Base-by-base conservation (phyloP, 2,797 vertebrate species). In the Furcifer pardalis region DNA sequence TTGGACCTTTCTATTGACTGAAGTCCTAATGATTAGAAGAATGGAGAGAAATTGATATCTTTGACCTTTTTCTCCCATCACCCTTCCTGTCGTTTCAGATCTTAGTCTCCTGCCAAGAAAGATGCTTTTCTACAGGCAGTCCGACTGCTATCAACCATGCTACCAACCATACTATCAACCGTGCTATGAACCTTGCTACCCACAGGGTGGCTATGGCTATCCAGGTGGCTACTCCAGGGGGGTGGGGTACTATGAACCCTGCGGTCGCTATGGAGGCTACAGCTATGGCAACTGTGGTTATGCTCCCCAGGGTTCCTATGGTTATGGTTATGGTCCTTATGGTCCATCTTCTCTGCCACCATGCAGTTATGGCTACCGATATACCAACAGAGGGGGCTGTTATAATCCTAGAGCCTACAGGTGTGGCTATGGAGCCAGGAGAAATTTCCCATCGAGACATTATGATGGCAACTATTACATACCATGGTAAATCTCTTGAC, bases 311-410 rank as follows among this genome's bases (percentile, higher is more conserved):
- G 35, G 68, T 42, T 7, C 21, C 17, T 71, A 2, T 7, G 25
- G 40, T 37, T 71, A 49, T 37, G 44, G n/a, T 1, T 85, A 13
- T 0, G 35, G 46, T 23, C 19, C 63, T 0, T 83, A n/a, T 27
- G 68, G 77, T 2, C 21, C 40, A 3, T 21, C 52, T 62, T n/a
- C n/a, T 1, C 49, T 76, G 1, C 2, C 9, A 4, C 82, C 82
- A 17, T 77, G 52, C 35, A 81, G 73, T 63, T 86, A 86, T 5
- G 84, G 84, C 49, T 86, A 86, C 62, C 84, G 62, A 27, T 86
- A 86, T 32, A 86, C 30, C 65, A 42, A 1, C 25, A 71, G 84
- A 37, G 84, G 84, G 1, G 46, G 84, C 79, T 86, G 84, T 30
- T 86, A 86, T 1, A 27, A 81, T 4, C 79, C 84, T 2, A 12